These are phyloP conservation scores for Aelia acuminata DNA, from an alignment of 2,888 invertebrate genomes.

Conservation along the genomic window DNA sequence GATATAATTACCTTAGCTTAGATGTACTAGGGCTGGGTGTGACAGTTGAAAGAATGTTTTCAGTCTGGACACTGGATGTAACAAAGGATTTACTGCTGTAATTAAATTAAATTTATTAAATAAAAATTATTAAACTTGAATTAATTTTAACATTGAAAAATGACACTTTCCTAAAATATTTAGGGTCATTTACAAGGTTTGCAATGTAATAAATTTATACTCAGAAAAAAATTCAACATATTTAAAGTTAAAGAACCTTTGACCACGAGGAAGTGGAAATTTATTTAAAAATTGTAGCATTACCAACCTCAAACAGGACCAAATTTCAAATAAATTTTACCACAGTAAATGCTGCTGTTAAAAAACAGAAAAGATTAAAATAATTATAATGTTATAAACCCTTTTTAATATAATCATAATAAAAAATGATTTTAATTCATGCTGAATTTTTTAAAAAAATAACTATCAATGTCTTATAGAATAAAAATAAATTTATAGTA, in stretches of 20 bases:
- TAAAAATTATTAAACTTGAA: background rate
- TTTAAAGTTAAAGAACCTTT: too few species aligned
- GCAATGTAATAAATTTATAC: too few species aligned
- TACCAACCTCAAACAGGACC: too few species aligned
- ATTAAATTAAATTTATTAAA: background rate
- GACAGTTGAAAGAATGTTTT: background rate
- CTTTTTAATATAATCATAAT: background rate
- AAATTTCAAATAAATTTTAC: background rate
- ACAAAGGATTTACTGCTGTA: background rate
- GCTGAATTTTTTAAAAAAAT: background rate
- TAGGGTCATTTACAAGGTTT: background rate
- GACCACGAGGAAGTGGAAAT: too few species aligned
- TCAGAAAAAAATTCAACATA: too few species aligned
- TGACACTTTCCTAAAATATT: background rate
- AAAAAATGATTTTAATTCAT: background rate
- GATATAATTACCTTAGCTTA: slow-evolving; percentile 16
- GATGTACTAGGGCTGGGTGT: slow-evolving; percentile 25
- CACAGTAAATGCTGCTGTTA: background rate
- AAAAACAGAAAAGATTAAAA: background rate
- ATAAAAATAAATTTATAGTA: background rate
- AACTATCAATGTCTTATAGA: background rate
- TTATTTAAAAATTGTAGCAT: too few species aligned
- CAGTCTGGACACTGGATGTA: background rate
- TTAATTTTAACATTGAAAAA: background rate
- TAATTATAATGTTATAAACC: background rate